Conservation (phyloP, 2,113 vertebrate genomes). For the Sander lucioperca region DNA sequence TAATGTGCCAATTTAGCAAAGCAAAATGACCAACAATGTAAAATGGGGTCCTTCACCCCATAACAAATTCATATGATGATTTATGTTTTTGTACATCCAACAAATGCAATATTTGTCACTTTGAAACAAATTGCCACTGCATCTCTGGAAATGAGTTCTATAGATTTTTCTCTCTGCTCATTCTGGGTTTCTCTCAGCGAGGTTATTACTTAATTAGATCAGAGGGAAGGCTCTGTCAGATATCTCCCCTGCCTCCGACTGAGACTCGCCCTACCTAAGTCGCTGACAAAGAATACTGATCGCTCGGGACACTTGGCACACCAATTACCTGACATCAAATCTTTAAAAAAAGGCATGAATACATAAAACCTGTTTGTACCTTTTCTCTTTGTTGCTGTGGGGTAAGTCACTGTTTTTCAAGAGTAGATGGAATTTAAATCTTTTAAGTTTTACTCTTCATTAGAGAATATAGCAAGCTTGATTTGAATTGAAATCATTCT, state of each 20-base stretch:
- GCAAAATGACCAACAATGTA: slow-evolving; percentile 29
- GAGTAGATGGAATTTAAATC: slow-evolving; percentile 19
- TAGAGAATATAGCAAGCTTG: background rate
- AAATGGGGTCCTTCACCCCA: slow-evolving; percentile 21
- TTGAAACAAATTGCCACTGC: slow-evolving; percentile 63
- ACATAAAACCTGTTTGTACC: slow-evolving; percentile 10
- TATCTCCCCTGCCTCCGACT: slow-evolving; percentile 31
- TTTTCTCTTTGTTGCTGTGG: background rate
- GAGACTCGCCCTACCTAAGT: slow-evolving; percentile 24
- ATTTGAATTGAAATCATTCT: slow-evolving; percentile 5
- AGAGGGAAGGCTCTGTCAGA: slow-evolving; percentile 46
- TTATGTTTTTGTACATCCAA: slow-evolving; percentile 61
- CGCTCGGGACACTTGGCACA: background rate
- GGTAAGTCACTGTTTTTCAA: background rate
- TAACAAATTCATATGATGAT: slow-evolving; percentile 47
- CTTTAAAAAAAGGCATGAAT: slow-evolving; percentile 28
- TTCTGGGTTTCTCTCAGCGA: slow-evolving; percentile 50
- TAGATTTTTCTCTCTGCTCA: slow-evolving; percentile 67
- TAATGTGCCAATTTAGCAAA: slow-evolving; percentile 30
- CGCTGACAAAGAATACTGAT: slow-evolving; percentile 48
- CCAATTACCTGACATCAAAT: slow-evolving; percentile 50
- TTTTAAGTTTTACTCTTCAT: slow-evolving; percentile 1
- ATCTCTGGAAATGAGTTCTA: slow-evolving; percentile 70
- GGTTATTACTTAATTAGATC: slow-evolving; percentile 74
- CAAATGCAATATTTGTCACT: slow-evolving; percentile 53